Conservation (phyloP, 2,888 invertebrate species). For the Coleophora flavipennella region DNA sequence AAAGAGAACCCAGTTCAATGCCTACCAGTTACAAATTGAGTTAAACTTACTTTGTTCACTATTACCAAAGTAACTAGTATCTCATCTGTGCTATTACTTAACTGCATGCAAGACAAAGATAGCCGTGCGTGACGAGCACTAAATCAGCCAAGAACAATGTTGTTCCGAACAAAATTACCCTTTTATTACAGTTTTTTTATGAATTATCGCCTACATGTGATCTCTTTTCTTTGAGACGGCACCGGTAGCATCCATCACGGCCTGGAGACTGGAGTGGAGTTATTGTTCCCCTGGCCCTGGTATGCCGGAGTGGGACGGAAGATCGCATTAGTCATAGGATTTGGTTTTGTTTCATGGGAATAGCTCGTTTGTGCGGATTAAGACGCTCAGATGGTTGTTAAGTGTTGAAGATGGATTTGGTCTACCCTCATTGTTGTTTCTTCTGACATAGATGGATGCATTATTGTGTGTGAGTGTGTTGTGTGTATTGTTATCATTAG, state of each 20-base stretch:
- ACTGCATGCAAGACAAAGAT: conserved; percentile 25
- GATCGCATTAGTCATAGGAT: conserved; percentile 43
- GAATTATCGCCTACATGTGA: conserved; percentile 58
- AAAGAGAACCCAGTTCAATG: too few relatives aligned
- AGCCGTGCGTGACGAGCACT: conserved; percentile 19
- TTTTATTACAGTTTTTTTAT: conserved; percentile 57
- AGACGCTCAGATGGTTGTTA: conserved; percentile 16
- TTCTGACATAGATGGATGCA: conserved; percentile 4
- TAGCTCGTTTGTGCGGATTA: conserved; percentile 44
- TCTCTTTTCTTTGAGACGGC: conserved; percentile 46
- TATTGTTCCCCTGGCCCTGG: conserved; percentile 45
- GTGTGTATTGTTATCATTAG: too few relatives aligned
- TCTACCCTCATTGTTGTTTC: conserved; percentile 2
- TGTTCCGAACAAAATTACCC: conserved; percentile 39
- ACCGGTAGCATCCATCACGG: conserved; percentile 57
- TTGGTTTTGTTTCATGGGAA: conserved; percentile 42
- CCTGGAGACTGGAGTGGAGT: conserved; percentile 37
- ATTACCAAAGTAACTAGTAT: conserved; percentile 6
- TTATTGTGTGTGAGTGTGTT: not conserved
- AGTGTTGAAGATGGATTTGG: conserved; percentile 6
- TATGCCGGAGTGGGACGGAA: conserved; percentile 26
- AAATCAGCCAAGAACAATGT: conserved; percentile 49
- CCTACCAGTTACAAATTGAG: too few relatives aligned
- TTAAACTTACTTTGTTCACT: too few relatives aligned
- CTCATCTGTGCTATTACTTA: conserved; percentile 40